phyloP scores from a whole-genome alignment of 2,797 vertebrate genomes.

The Chaetophractus vellerosus region DNA sequence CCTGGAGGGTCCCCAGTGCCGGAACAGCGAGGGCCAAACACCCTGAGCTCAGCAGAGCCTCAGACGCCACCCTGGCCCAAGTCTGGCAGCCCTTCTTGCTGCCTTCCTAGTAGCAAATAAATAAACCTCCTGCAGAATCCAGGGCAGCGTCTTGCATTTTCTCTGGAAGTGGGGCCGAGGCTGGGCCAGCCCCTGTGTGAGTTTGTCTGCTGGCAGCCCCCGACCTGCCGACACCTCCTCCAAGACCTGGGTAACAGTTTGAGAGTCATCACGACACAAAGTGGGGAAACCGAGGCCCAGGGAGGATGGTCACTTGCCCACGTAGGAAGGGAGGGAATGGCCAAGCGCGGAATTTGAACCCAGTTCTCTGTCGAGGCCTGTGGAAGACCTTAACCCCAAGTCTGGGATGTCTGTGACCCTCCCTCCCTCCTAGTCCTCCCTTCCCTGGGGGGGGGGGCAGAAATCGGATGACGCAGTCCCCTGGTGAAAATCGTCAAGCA shows the following conservation, averaged over 20 bases:
- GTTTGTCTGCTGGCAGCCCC: neutral
- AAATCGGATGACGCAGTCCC: neutral
- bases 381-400: neutral
- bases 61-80: fast-evolving
- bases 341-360: neutral
- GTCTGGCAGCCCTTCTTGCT: neutral
- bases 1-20: neutral
- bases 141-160: neutral
- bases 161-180: neutral
- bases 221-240: neutral
- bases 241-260: neutral
- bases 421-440: no score
- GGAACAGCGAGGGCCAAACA: neutral
- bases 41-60: neutral
- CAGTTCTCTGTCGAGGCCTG: neutral
- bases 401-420: no score
- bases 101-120: constrained; percentile 22
- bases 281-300: neutral
- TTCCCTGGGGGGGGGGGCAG: neutral
- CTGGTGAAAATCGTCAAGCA: neutral
- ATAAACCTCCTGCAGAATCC: constrained; percentile 29
- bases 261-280: neutral
- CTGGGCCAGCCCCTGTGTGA: neutral
- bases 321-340: neutral
- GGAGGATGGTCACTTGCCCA: neutral